phyloP scores from a whole-genome alignment of 2,113 vertebrate genomes.

The Hippocampus guttulatus region DNA sequence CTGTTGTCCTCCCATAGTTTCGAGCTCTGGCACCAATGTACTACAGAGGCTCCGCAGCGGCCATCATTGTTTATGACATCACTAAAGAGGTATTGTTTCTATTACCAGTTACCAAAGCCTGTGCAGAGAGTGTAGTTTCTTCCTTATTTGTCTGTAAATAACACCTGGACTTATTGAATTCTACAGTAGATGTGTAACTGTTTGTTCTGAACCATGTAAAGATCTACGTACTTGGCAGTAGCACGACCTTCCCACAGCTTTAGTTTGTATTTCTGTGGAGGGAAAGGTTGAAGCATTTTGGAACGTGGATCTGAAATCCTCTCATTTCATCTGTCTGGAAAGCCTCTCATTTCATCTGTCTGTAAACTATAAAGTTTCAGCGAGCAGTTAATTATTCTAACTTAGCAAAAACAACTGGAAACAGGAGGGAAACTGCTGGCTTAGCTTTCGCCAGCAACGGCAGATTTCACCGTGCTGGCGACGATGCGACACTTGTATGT shows the following conservation, averaged over 20 bases:
- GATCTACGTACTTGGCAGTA: slow-evolving; percentile 4
- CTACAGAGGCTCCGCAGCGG: slow-evolving; percentile 95
- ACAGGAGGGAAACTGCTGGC: not conserved
- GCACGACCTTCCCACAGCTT: not conserved
- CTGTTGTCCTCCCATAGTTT: slow-evolving; percentile 74
- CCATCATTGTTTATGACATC: slow-evolving; percentile 97
- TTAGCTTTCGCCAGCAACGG: not conserved
- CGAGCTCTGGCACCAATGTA: slow-evolving; percentile 98
- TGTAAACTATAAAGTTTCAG: not conserved
- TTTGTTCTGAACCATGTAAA: not conserved
- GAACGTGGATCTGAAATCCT: not conserved
- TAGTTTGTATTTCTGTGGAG: not conserved
- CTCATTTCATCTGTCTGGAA: not conserved
- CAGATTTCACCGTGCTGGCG: not conserved
- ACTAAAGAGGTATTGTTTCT: slow-evolving; percentile 87
- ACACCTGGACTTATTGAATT: not conserved
- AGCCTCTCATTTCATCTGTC: not conserved
- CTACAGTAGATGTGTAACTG: not conserved
- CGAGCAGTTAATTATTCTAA: not conserved
- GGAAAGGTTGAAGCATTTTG: not conserved
- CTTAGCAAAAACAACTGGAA: slow-evolving; percentile 1
- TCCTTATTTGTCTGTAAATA: not conserved
- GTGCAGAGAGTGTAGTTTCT: not conserved
- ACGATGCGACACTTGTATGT: not conserved
- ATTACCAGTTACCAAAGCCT: not conserved